Conservation (phyloP, 2,113 vertebrate species). For the Fulica atra region DNA sequence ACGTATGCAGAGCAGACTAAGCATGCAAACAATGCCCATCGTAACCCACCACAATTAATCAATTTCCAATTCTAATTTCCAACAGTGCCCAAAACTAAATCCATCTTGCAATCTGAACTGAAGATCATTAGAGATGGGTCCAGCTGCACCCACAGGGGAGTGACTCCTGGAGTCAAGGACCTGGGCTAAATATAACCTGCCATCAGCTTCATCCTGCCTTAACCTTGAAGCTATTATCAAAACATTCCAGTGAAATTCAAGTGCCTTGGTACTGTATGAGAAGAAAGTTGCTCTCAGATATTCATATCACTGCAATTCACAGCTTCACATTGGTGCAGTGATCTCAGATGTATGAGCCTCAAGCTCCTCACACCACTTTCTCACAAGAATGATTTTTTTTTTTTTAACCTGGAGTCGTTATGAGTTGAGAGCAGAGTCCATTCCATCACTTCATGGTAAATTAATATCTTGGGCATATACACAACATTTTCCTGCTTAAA, state of each 20-base stretch:
- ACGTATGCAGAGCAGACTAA: not conserved
- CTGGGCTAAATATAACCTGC: not conserved
- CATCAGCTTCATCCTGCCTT: not conserved
- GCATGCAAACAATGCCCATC: rapidly evolving
- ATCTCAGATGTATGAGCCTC: not conserved
- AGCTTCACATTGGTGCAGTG: not conserved
- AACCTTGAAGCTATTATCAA: not conserved
- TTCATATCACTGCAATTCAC: not conserved
- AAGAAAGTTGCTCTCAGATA: not conserved
- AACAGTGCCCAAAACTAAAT: not conserved
- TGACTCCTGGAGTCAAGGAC: not conserved
- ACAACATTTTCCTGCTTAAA: not conserved
- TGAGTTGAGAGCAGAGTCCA: not conserved
- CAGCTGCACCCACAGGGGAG: not conserved
- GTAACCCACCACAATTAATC: not conserved
- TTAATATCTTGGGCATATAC: not conserved
- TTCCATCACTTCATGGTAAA: not conserved
- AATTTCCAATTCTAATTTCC: not conserved
- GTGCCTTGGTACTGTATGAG: not conserved
- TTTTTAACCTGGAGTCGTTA: not conserved
- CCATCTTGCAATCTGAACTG: not conserved
- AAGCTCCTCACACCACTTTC: not conserved
- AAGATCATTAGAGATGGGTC: not conserved
- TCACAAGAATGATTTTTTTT: not conserved
- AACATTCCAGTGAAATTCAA: not conserved